Evolutionary conservation across 2,888 invertebrate genomes (phyloP), one percentile per base, ranked within the genome.

Genomic region (Malacosoma neustria): DNA sequence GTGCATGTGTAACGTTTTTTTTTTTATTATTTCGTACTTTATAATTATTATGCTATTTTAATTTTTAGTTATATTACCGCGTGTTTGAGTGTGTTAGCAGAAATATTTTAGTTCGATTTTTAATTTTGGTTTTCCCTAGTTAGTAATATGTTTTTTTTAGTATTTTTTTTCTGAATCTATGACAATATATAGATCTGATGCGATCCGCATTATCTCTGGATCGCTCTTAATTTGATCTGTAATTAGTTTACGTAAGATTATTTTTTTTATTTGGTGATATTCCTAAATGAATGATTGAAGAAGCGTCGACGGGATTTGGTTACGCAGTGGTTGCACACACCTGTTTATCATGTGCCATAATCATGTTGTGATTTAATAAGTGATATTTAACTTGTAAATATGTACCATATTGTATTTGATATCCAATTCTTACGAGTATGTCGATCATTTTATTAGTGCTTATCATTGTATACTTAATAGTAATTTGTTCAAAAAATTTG

Each of bases 101-200:
- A 84, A 84, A 81, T 85, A 84, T 81, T 82, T 81, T 84, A 82
- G 82, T 81, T 82, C 57, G 71, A 74, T 81, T 77, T 75, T 71
- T 59, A 67, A 46, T 66, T 82, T 77, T 70, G 66, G 69, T 71
- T 82, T 67, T 81, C 75, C 66, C 67, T 81, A 79, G 76, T 70
- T 52, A 69, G 72, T 87, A 82, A 85, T 80, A 74, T 42, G 61
- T 73, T 70, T 81, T 88, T 87, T 86, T 87, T 87, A 72, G 72
- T 75, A 69, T 70, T 74, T 79, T 73, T 77, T 74, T 64, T 71
- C 77, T 77, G 80, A 81, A 81, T 81, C 77, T 84, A 81, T 88
- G 87, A 87, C 87, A 87, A 84, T 87, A 84, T 70, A 81, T 74
- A 89, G 89, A 89, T 89, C 88, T 89, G 87, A 86, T 68, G 60